These are phyloP conservation scores for Lichenostomus cassidix DNA, from an alignment of 2,113 vertebrate genomes.

Conservation along the genomic window DNA sequence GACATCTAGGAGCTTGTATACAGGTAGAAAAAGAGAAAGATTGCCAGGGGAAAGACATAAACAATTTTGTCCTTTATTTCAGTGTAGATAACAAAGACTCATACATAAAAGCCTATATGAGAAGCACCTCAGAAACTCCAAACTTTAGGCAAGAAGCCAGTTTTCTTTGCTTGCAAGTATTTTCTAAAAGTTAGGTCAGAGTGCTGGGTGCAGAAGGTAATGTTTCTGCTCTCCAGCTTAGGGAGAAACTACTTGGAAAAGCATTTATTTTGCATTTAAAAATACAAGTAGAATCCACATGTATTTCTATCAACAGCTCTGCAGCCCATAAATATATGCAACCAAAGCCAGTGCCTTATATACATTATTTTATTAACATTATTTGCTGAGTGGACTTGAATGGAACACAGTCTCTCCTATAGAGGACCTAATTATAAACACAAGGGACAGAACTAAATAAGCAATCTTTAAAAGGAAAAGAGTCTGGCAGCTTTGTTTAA, in stretches of 20 bases:
- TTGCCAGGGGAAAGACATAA: not conserved
- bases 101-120: not conserved
- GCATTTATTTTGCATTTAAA: slow-evolving; percentile 24
- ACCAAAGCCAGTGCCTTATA: slow-evolving; percentile 7
- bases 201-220: not conserved
- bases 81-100: not conserved
- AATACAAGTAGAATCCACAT: not conserved
- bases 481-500: slow-evolving; percentile 75
- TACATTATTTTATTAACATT: slow-evolving; percentile 58
- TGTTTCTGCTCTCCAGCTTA: not conserved
- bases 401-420: slow-evolving; percentile 26
- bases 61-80: slow-evolving; percentile 10
- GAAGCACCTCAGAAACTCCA: not conserved
- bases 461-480: slow-evolving; percentile 68
- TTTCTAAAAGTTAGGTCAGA: slow-evolving; percentile 20
- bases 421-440: slow-evolving; percentile 77
- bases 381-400: slow-evolving; percentile 67
- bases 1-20: not conserved
- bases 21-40: not conserved
- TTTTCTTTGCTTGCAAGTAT: slow-evolving; percentile 1
- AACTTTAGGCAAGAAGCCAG: not conserved
- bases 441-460: slow-evolving; percentile 69
- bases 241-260: not conserved
- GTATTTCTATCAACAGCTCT: not conserved
- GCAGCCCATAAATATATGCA: not conserved